These are phyloP conservation scores for Argyresthia goedartella DNA, from an alignment of 2,888 invertebrate species.

Conservation along the genomic window DNA sequence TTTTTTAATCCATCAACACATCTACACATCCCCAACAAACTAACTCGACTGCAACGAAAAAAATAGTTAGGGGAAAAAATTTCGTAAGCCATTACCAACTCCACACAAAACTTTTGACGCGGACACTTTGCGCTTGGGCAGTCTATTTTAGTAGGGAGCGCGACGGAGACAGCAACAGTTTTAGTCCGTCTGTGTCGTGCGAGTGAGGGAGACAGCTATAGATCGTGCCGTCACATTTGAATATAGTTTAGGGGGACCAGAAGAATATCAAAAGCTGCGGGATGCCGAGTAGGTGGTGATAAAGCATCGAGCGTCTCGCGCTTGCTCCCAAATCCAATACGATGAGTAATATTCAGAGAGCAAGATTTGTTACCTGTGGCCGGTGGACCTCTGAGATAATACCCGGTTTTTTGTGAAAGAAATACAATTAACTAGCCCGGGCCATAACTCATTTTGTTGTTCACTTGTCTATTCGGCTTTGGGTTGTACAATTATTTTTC, in stretches of 20 bases:
- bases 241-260: conserved; percentile 68
- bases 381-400: conserved; percentile 47
- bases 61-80: conserved; percentile 64
- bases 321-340: conserved; percentile 66
- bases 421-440: conserved; percentile 66
- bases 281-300: conserved; percentile 71
- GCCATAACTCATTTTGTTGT: conserved; percentile 55
- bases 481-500: conserved; percentile 60
- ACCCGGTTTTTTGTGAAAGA: conserved; percentile 56
- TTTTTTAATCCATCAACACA: conserved; percentile 48
- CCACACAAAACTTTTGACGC: conserved; percentile 69
- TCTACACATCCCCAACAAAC: conserved; percentile 60
- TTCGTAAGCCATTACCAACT: conserved; percentile 65
- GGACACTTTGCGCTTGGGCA: conserved; percentile 69
- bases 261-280: conserved; percentile 56
- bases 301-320: conserved; percentile 57
- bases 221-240: conserved; percentile 61
- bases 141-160: conserved; percentile 65
- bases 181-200: conserved; percentile 29
- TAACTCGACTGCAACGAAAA: conserved; percentile 57
- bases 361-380: conserved; percentile 70
- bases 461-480: conserved; percentile 39
- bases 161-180: conserved; percentile 42
- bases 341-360: conserved; percentile 71
- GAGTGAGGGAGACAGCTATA: conserved; percentile 52